Evolutionary conservation across 2,113 vertebrate genomes (phyloP).

Genomic region (Chitala chitala): DNA sequence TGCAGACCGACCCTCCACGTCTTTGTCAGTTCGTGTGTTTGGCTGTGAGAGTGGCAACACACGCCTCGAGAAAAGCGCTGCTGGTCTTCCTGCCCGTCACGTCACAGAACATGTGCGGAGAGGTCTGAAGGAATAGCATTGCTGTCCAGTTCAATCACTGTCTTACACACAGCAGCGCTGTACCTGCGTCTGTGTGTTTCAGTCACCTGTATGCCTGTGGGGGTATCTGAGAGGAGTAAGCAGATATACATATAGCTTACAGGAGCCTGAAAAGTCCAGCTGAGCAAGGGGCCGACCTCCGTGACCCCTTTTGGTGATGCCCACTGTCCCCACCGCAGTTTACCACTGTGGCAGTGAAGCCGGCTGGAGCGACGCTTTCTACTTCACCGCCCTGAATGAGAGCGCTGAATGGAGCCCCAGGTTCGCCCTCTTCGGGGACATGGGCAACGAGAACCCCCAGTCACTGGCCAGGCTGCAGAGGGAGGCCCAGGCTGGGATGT

Average conservation of each 20-base stretch:
- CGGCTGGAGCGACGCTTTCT: conserved; percentile 76
- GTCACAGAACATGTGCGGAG: too few relatives aligned
- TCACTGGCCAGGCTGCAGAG: conserved; percentile 73
- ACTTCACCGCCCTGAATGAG: conserved; percentile 65
- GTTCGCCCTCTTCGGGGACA: conserved; percentile 76
- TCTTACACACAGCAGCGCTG: too few relatives aligned
- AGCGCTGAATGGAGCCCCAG: conserved; percentile 67
- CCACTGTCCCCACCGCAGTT: conserved; percentile 43
- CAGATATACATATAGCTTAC: not conserved
- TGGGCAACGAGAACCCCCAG: conserved; percentile 79
- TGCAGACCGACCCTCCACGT: not conserved
- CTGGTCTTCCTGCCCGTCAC: too few relatives aligned
- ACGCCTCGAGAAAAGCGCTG: too few relatives aligned
- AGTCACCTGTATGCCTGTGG: not conserved
- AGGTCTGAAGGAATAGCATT: too few relatives aligned
- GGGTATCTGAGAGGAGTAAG: not conserved
- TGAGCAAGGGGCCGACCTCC: not conserved
- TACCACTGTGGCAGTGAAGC: conserved; percentile 70
- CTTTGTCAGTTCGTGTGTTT: not conserved
- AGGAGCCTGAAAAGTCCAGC: not conserved
- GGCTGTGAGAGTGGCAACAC: too few relatives aligned
- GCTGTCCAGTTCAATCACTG: too few relatives aligned
- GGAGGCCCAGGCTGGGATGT: conserved; percentile 71
- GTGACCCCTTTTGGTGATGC: conserved; percentile 34
- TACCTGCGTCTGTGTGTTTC: too few relatives aligned